A percentile compares a stretch with the other conserved stretches of the same genome.
These are phyloP conservation scores for Theodoxus fluviatilis DNA, from an alignment of 2,888 invertebrate genomes.

Conservation along the genomic window DNA sequence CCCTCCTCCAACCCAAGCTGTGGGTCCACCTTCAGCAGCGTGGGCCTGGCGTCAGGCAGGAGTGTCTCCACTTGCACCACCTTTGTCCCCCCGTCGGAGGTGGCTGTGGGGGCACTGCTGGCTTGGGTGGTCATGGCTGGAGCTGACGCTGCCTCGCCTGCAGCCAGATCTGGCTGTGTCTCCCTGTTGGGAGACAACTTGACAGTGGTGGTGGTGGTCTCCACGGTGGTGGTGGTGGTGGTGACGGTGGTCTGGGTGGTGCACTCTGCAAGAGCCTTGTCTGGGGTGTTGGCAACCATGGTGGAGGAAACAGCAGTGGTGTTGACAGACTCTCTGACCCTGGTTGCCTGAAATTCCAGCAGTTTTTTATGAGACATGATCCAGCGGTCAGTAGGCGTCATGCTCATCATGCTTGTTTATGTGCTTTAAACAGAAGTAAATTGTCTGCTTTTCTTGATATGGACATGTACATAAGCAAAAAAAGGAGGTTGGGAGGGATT, in stretches of 20 bases:
- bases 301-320: too few species aligned
- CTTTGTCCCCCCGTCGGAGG: slow-evolving; percentile 25
- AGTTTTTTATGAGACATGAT: too few species aligned
- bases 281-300: too few species aligned
- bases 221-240: slow-evolving; percentile 40
- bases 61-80: slow-evolving; percentile 56
- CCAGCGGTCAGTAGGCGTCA: too few species aligned
- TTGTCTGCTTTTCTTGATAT: too few species aligned
- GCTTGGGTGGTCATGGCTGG: slow-evolving; percentile 24
- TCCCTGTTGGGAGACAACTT: slow-evolving; percentile 27
- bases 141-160: neutral
- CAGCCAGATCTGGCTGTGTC: neutral
- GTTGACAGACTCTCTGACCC: too few species aligned
- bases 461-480: too few species aligned
- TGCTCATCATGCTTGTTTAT: too few species aligned
- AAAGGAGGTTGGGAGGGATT: too few species aligned
- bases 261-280: too few species aligned
- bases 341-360: too few species aligned
- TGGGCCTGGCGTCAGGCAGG: slow-evolving; percentile 45
- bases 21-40: slow-evolving; percentile 37
- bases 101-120: slow-evolving; percentile 31
- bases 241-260: slow-evolving; percentile 29
- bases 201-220: slow-evolving; percentile 36
- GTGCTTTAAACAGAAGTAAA: too few species aligned
- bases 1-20: slow-evolving; percentile 29